These are phyloP conservation scores for Microtus oregoni DNA, from an alignment of 2,113 vertebrate species.

Conservation along the genomic window DNA sequence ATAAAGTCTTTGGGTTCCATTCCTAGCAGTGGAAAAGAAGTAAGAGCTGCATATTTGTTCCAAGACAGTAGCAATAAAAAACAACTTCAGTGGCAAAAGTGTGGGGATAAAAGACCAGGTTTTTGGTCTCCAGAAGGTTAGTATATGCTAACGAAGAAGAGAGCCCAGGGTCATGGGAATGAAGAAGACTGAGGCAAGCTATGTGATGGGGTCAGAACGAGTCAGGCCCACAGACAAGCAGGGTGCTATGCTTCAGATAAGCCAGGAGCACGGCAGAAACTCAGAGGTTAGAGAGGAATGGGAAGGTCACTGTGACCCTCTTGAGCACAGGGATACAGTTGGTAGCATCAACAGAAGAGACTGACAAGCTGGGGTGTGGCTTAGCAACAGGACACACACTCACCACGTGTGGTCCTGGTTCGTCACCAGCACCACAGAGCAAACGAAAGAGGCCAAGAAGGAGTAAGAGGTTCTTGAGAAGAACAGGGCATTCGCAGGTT, in stretches of 20 bases:
- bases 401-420: not conserved
- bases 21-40: not conserved
- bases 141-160: not conserved
- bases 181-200: no score
- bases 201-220: not conserved
- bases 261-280: not conserved
- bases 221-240: not conserved
- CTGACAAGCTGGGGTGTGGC: not conserved
- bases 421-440: not conserved
- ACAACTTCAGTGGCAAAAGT: not conserved
- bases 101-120: not conserved
- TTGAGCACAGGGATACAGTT: not conserved
- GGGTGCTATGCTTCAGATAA: no score
- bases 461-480: not conserved
- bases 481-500: not conserved
- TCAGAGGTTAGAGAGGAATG: not conserved
- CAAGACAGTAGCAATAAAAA: not conserved
- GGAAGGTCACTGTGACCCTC: not conserved
- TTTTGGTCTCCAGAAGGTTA: not conserved
- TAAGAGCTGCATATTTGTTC: not conserved
- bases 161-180: not conserved
- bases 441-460: not conserved
- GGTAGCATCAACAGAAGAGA: not conserved
- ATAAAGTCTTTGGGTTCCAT: not conserved
- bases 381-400: not conserved